phyloP scores from a whole-genome alignment of 2,888 invertebrate genomes.

The Melanchra persicariae region DNA sequence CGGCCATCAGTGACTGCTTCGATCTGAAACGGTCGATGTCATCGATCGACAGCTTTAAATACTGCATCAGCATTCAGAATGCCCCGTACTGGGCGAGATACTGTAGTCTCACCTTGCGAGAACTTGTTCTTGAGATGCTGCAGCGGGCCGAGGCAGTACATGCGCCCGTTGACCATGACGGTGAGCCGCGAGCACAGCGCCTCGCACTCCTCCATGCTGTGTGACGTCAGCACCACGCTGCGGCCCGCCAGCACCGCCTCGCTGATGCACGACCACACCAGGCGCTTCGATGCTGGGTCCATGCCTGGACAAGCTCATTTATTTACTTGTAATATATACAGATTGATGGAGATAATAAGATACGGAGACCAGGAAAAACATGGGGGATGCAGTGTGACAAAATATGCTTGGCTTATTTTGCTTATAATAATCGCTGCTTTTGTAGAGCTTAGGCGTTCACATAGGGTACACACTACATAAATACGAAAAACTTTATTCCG shows the following conservation, averaged over 20 bases:
- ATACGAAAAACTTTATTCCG: too few species aligned
- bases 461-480: too few species aligned
- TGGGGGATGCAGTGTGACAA: too few species aligned
- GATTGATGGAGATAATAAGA: neutral
- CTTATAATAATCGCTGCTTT: too few species aligned
- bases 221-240: slow-evolving; percentile 93
- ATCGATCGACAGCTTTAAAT: neutral
- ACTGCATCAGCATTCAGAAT: neutral
- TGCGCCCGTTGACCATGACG: slow-evolving; percentile 94
- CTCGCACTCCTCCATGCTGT: slow-evolving; percentile 95
- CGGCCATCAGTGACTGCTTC: neutral
- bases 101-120: slow-evolving; percentile 88
- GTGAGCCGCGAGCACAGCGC: slow-evolving; percentile 94
- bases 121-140: slow-evolving; percentile 91
- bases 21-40: neutral
- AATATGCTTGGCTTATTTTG: too few species aligned
- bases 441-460: too few species aligned
- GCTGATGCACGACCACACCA: slow-evolving; percentile 94
- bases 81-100: neutral
- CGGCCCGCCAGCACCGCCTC: slow-evolving; percentile 92
- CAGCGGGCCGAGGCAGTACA: slow-evolving; percentile 93
- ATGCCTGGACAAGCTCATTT: slow-evolving; percentile 89
- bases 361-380: neutral
- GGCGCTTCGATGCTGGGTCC: slow-evolving; percentile 95
- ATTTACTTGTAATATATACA: neutral